Base-by-base conservation (phyloP, 2,888 invertebrate genomes). In the Melanotus villosus region DNA sequence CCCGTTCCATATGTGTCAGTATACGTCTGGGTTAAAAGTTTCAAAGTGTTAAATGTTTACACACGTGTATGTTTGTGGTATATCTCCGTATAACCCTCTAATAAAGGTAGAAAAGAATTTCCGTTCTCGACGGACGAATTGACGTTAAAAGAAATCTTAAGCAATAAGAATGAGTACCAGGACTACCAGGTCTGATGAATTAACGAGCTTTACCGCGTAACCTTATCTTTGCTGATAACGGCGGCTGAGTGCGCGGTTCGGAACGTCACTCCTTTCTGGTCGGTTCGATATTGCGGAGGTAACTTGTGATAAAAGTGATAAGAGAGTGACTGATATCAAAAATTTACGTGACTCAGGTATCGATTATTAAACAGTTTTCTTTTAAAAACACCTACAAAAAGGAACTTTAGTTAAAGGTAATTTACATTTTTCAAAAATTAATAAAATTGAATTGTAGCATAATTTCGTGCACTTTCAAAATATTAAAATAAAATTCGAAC, bases 71-170 rank as follows among this genome's bases (percentile, higher is more conserved):
- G n/a, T 60, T 26, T 7, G 26, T 26, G 47, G 19, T 47, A 45
- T 21, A 30, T 18, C n/a, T 47, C 32, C 12, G 30, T 43, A 32
- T 34, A 18, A 19, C 26, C 19, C 50, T 19, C 30, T 47, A 21
- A 10, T 16, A 23, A 58, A 63, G 64, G 50, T 63, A 63, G 43
- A 47, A 62, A 60, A 67, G 62, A 62, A 65, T 47, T 57, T 50
- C 34, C 50, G 26, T 47, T 50, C n/a, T n/a, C 57, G 41, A n/a
- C 3, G 36, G n/a, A 14, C 56, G 34, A 34, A 16, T 38, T 12
- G 57, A 21, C 14, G 30, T 1, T 14, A 21, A 21, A 45, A 10
- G 21, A 47, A 47, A 21, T 47, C 47, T 47, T 47, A 23, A 5
- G 32, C 30, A 52, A 30, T 23, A 16, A 7, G 14, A 26, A 7